Conservation (phyloP, 2,113 vertebrate species). For the Reinhardtius hippoglossoides region DNA sequence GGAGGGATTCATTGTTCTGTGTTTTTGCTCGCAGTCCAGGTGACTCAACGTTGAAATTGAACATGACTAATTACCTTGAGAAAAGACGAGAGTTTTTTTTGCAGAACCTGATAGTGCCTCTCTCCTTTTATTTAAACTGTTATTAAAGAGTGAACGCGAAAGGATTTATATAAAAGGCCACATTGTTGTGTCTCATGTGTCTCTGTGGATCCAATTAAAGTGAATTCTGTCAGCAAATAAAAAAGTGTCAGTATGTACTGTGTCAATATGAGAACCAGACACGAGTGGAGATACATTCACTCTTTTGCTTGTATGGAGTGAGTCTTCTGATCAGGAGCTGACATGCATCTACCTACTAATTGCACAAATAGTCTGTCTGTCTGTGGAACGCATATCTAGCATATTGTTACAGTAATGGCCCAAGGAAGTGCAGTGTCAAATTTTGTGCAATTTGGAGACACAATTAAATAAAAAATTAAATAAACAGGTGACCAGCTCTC, state of each 20-base stretch:
- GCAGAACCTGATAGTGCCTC: conserved; percentile 37
- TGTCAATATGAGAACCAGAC: neutral
- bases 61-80: conserved; percentile 10
- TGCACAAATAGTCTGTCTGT: too few relatives aligned
- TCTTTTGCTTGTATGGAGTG: neutral
- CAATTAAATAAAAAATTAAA: too few relatives aligned
- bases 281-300: neutral
- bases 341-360: neutral
- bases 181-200: conserved; percentile 41
- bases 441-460: too few relatives aligned
- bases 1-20: conserved; percentile 27
- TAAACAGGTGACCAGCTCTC: too few relatives aligned
- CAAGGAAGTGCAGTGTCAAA: too few relatives aligned
- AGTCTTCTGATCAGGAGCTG: neutral
- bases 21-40: conserved; percentile 32
- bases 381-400: too few relatives aligned
- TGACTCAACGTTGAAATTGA: conserved; percentile 29
- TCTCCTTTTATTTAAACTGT: conserved; percentile 30
- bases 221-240: conserved; percentile 33
- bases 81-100: conserved; percentile 6
- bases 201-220: conserved; percentile 60
- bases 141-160: neutral
- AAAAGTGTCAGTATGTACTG: neutral
- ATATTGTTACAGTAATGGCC: too few relatives aligned
- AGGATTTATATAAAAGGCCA: conserved; percentile 36